Percentiles rank a stretch among this genome's conserved stretches.
Conservation (phyloP, 1,140 invertebrate species). For the Dufourea novaeangliae region DNA sequence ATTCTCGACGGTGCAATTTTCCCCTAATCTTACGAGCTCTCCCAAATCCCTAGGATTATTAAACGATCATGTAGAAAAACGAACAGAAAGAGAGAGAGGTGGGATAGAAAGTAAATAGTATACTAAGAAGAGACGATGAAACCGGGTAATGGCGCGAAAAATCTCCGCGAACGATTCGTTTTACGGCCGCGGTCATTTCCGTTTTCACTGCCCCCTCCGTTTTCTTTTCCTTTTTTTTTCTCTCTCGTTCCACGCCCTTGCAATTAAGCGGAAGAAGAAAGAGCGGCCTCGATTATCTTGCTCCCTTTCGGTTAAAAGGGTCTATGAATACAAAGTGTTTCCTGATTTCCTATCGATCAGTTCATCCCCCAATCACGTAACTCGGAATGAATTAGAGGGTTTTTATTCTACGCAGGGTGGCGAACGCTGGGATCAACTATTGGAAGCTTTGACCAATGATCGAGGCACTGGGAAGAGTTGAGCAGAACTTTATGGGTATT, state of each 20-base stretch:
- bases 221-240: neutral
- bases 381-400: no score
- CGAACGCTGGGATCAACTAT: no score
- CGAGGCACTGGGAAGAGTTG: no score
- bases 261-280: neutral
- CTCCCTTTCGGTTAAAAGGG: neutral
- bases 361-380: neutral
- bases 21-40: neutral
- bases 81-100: neutral
- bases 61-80: neutral
- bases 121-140: neutral
- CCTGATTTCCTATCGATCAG: conserved; percentile 1
- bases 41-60: neutral
- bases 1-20: neutral
- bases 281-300: neutral
- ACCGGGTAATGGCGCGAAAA: conserved; percentile 21
- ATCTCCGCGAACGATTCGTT: conserved; percentile 6
- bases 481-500: no score
- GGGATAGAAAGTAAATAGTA: neutral
- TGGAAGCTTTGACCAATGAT: no score
- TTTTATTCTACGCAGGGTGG: no score
- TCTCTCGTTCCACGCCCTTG: no score
- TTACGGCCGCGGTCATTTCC: neutral
- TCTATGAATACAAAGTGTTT: conserved; percentile 34
- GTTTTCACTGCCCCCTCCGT: neutral